Evolutionary conservation across 2,888 invertebrate genomes (phyloP).

Genomic region (Folsomia candida): DNA sequence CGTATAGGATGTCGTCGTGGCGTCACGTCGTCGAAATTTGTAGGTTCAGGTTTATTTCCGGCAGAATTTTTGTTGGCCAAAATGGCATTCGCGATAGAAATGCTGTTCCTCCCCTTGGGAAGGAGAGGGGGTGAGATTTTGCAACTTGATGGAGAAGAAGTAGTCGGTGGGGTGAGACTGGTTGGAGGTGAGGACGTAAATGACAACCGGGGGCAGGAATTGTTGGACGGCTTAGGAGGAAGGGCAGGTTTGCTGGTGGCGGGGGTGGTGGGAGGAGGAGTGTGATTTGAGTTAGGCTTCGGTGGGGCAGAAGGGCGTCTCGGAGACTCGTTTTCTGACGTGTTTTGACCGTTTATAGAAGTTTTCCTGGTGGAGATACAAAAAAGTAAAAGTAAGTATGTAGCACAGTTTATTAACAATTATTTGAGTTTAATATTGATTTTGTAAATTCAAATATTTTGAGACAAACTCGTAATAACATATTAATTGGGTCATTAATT

Average conservation of each 20-base stretch:
- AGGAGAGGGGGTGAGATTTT: not conserved
- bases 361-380: too few species aligned
- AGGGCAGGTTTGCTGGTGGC: constrained; percentile 41
- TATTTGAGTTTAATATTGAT: too few species aligned
- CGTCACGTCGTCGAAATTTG: not conserved
- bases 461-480: too few species aligned
- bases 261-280: not conserved
- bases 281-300: not conserved
- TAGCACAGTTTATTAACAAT: too few species aligned
- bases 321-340: too few species aligned
- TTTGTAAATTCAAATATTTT: too few species aligned
- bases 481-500: too few species aligned
- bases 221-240: constrained; percentile 43
- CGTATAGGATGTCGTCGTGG: not conserved
- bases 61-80: constrained; percentile 6
- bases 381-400: too few species aligned
- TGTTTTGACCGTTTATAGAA: too few species aligned
- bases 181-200: not conserved
- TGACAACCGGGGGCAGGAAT: not conserved
- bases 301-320: not conserved
- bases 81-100: constrained; percentile 14
- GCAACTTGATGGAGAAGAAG: not conserved
- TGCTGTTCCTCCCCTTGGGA: constrained; percentile 4
- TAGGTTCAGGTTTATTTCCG: not conserved
- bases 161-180: not conserved